Evolutionary conservation across 2,888 invertebrate genomes (phyloP), one percentile per base, ranked within the genome.

Genomic region (Drosophila koepferae): DNA sequence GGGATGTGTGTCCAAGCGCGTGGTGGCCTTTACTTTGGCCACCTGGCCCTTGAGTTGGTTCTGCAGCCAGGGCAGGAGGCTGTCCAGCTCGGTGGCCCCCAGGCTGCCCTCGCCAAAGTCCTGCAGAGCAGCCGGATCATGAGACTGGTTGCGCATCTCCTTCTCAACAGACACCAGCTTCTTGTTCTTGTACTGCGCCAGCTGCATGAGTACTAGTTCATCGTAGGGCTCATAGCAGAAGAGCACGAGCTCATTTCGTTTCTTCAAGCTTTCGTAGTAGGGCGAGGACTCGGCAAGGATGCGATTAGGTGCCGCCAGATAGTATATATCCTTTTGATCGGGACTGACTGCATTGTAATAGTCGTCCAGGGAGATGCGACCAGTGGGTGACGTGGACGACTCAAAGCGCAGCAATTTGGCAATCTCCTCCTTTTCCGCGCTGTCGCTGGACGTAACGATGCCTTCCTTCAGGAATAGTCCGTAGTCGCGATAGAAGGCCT

Each of bases 141-240:
- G 94, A 0, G 90, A 90, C 86, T 96, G 96, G 77, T 96, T 95
- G 60, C 97, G 95, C 96, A 98, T 96, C 93, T 98, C 98, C 91
- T 98, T 98, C 93, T 99, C 99, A 1, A 98, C 97, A 0, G 99
- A 98, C 3, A 96, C 95, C 8, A 99, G 94, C 69, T 94, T 94
- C 83, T 95, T 94, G 54, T 95, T 95, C 76, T 96, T 96, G 92
- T 97, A 99, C 75, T 90, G 89, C 4, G 96, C 95, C 64, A 99
- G 93, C 89, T 99, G 98, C 95, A 98, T 95, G 23, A 99, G 94
- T 4, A 99, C 98, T 61, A 99, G 94, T 93, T 99, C 99, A 92
- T 99, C 99, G 86, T 99, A 98, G n/a, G 97, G 96, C 91, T 99
- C 99, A 89, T 97, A 99, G 90, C 99, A 98, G 94, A 98, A 99